Conservation (phyloP, 2,113 vertebrate genomes). For the Oreotrochilus melanogaster region DNA sequence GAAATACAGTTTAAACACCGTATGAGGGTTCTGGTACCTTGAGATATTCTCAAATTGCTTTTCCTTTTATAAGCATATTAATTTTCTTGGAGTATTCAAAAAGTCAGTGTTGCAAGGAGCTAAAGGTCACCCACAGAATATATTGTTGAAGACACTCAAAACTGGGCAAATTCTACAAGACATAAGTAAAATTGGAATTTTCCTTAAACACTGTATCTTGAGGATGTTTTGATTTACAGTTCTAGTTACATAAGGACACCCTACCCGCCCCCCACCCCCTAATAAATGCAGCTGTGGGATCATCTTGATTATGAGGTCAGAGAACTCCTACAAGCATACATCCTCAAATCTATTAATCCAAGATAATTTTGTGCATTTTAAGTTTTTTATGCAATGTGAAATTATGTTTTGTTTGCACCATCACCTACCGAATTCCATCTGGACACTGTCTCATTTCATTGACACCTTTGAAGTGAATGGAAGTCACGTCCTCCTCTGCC, state of each 20-base stretch:
- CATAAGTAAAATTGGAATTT: rapidly evolving
- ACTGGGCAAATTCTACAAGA: neutral
- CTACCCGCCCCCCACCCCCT: rapidly evolving
- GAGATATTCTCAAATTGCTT: neutral
- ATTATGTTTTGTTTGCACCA: neutral
- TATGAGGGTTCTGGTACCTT: neutral
- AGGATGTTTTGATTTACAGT: neutral
- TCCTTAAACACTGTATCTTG: neutral
- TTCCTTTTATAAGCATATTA: neutral
- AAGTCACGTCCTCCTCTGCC: neutral
- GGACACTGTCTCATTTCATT: neutral
- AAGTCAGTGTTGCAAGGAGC: neutral
- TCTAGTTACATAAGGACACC: neutral
- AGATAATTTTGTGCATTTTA: neutral
- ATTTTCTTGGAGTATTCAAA: neutral
- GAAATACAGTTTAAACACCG: neutral
- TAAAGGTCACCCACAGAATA: neutral
- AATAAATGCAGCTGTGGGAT: neutral
- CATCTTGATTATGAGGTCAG: neutral
- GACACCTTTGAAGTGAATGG: rapidly evolving
- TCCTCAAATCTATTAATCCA: neutral
- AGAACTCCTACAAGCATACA: neutral
- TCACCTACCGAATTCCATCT: neutral
- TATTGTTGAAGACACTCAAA: neutral
- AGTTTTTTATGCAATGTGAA: neutral